A percentile compares a stretch with the other conserved stretches of the same genome.
Conservation (phyloP, 2,797 vertebrate genomes). For the Rhynchotus rufescens region DNA sequence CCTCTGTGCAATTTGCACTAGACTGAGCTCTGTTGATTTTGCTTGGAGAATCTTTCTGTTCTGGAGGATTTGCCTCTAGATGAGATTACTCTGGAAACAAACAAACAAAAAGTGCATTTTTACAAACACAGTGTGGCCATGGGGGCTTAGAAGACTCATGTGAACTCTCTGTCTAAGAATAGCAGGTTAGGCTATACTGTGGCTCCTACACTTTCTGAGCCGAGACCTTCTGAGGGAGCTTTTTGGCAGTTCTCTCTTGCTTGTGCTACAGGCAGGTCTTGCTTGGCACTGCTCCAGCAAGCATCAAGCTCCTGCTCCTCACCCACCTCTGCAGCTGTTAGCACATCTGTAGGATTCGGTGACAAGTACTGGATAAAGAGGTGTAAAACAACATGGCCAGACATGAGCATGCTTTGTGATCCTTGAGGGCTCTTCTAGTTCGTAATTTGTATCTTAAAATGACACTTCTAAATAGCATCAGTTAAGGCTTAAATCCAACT, state of each 20-base stretch:
- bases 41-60: constrained; percentile 29
- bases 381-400: neutral
- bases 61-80: constrained; percentile 31
- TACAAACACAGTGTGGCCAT: neutral
- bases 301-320: neutral
- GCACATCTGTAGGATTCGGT: constrained; percentile 50
- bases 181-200: neutral
- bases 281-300: neutral
- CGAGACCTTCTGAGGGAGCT: neutral
- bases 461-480: neutral
- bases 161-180: neutral
- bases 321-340: constrained; percentile 49
- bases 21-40: constrained; percentile 49
- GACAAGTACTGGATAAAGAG: constrained; percentile 34
- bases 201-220: neutral
- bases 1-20: constrained; percentile 37
- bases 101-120: neutral
- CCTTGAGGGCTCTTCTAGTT: constrained; percentile 6
- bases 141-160: neutral
- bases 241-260: neutral
- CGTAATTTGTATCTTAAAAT: neutral
- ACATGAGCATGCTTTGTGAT: neutral
- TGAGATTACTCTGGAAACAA: constrained; percentile 37
- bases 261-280: neutral
- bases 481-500: neutral